Evolutionary conservation across 2,888 invertebrate species (phyloP), one percentile per base, ranked within the genome.

Genomic region (Ormyrus labotus): DNA sequence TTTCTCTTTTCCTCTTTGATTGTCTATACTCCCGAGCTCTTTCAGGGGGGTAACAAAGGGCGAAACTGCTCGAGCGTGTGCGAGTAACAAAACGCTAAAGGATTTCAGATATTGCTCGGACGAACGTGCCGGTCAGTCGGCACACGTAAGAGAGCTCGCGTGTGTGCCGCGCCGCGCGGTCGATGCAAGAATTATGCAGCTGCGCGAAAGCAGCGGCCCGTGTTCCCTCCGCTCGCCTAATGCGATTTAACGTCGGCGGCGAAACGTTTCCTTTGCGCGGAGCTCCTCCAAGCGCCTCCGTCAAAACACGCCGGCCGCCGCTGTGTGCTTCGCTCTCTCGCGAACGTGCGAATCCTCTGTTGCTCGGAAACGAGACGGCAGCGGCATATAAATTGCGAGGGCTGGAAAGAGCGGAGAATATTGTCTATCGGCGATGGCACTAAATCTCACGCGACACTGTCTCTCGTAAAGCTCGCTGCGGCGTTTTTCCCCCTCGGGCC

Each of bases 381-480:
- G 48, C 63, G 63, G 63, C 63, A 63, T 63, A 63, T 63, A 48
- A 63, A 63, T 63, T 2, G 48, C 48, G 47, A 63, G 63, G 4
- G 63, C 10, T 47, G 48, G 47, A 19, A 47, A 63, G 63, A 63
- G 48, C 11, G 48, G 63, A 63, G 63, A 63, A 63, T 63, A 63
- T 63, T 63, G 63, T 63, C 47, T 63, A 63, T 63, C 63, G 63
- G 63, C 48, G 47, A 63, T 63, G 63, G 63, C 48, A 63, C n/a
- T 63, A 63, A 63, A 63, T 63, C 63, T 63, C 47, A 47, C 47
- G 63, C n/a, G 63, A 63, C 63, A 63, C 63, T 19, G 19, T 19
- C 19, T 19, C 19, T 63, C 63, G 48, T 63, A 63, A 48, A 63
- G 63, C 11, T 45, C 63, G n/a, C 48, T 63, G 63, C 13, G 63